Percentiles rank a stretch among this genome's conserved stretches.
phyloP scores from a whole-genome alignment of 1,140 invertebrate genomes.

The Holotrichia oblita region DNA sequence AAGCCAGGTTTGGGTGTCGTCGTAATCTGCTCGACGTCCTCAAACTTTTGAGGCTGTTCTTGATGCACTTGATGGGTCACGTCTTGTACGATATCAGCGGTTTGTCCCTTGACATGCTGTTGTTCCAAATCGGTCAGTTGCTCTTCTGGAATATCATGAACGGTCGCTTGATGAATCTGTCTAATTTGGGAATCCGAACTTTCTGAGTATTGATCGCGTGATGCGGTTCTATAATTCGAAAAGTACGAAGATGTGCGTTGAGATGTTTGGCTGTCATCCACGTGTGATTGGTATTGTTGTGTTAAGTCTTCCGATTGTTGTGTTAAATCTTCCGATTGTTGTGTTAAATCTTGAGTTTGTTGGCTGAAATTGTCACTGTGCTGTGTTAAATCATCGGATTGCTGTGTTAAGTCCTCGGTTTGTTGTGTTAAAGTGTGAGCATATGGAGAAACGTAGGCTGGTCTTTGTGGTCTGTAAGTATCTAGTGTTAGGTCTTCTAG shows the following conservation, averaged over 20 bases:
- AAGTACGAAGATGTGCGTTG: neutral
- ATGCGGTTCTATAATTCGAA: no score
- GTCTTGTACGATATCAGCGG: conserved; percentile 33
- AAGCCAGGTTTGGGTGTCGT: conserved; percentile 44
- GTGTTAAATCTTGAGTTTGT: conserved; percentile 41
- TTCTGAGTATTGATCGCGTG: no score
- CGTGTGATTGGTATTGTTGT: conserved; percentile 17
- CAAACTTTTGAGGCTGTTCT: neutral
- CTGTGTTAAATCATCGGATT: conserved; percentile 41
- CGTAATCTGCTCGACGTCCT: neutral
- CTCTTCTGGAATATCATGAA: neutral
- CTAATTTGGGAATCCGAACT: neutral
- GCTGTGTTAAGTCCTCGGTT: conserved; percentile 41
- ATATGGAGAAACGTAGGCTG: neutral
- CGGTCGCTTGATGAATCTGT: neutral
- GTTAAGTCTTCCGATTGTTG: conserved; percentile 22
- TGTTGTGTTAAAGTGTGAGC: conserved; percentile 40
- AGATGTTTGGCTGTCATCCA: neutral
- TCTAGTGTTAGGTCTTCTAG: neutral
- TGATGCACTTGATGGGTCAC: conserved; percentile 37
- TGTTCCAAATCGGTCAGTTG: conserved; percentile 3
- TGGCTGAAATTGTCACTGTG: conserved; percentile 40
- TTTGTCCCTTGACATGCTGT: conserved; percentile 16
- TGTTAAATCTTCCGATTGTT: conserved; percentile 30
- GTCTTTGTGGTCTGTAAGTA: neutral